These are phyloP conservation scores for Drosophila melanica DNA, from an alignment of 1,140 invertebrate genomes.

Conservation along the genomic window DNA sequence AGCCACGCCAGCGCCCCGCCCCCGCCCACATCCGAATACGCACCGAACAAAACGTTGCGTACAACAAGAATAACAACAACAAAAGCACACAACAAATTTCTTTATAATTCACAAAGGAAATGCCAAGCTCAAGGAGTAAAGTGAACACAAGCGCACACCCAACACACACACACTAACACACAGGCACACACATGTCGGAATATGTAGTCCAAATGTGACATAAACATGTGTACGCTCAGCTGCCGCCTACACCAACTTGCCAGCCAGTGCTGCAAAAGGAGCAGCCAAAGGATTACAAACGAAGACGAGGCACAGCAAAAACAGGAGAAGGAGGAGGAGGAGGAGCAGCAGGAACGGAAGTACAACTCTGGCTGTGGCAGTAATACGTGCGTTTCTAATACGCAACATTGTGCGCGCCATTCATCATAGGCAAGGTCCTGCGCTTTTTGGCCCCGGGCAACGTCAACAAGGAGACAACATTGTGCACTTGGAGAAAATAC, in stretches of 20 bases:
- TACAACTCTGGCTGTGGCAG: constrained; percentile 14
- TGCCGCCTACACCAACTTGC: constrained; percentile 40
- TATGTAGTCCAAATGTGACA: constrained; percentile 75
- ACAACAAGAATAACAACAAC: constrained; percentile 35
- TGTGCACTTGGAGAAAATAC: background rate
- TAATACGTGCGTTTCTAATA: constrained; percentile 77
- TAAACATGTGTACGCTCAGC: constrained; percentile 78
- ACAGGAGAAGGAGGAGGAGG: constrained; percentile 50
- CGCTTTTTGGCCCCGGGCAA: constrained; percentile 42
- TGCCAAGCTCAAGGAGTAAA: constrained; percentile 64
- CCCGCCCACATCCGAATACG: constrained; percentile 11
- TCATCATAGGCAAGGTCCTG: constrained; percentile 44
- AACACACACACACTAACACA: constrained; percentile 27
- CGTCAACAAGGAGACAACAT: constrained; percentile 58
- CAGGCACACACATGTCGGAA: constrained; percentile 31
- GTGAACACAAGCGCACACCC: constrained; percentile 34
- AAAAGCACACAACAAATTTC: constrained; percentile 65
- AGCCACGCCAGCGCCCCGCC: background rate
- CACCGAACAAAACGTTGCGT: constrained; percentile 46
- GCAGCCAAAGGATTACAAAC: constrained; percentile 70
- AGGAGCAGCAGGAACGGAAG: background rate
- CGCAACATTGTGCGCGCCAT: constrained; percentile 66
- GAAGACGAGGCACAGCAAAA: background rate
- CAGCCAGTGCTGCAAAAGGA: constrained; percentile 59
- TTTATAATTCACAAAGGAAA: constrained; percentile 82